Conservation (phyloP, 2,888 invertebrate species). For the Rhingia rostrata region DNA sequence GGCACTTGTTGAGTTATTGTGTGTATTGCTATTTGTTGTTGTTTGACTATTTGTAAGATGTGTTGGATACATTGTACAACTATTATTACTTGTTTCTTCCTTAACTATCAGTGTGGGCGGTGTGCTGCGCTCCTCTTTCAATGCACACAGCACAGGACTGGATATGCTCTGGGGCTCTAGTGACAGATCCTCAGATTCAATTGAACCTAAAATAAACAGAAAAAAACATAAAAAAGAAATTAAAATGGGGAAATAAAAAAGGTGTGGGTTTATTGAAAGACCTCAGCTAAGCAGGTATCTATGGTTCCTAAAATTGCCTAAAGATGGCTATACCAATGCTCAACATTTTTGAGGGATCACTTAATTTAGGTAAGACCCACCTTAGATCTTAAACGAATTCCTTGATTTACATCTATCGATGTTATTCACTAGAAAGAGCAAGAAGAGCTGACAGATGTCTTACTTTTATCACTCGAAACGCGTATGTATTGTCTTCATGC, state of each 20-base stretch:
- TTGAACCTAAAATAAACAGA: constrained; percentile 86
- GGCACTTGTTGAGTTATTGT: constrained; percentile 77
- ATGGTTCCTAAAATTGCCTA: no score
- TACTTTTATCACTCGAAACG: no score
- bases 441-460: no score
- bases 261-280: no score
- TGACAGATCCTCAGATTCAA: constrained; percentile 91
- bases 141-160: constrained; percentile 84
- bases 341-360: no score
- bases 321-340: no score
- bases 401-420: no score
- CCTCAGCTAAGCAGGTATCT: no score
- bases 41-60: constrained; percentile 77
- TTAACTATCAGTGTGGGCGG: constrained; percentile 88
- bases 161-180: constrained; percentile 85
- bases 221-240: constrained; percentile 28
- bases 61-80: constrained; percentile 84
- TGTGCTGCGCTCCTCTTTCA: constrained; percentile 87
- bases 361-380: no score
- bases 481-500: no score
- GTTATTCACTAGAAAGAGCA: no score
- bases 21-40: constrained; percentile 79
- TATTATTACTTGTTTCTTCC: constrained; percentile 90
- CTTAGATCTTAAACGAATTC: no score
- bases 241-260: not conserved